Evolutionary conservation across 2,113 vertebrate genomes (phyloP).

Genomic region (Actenoides hombroni): DNA sequence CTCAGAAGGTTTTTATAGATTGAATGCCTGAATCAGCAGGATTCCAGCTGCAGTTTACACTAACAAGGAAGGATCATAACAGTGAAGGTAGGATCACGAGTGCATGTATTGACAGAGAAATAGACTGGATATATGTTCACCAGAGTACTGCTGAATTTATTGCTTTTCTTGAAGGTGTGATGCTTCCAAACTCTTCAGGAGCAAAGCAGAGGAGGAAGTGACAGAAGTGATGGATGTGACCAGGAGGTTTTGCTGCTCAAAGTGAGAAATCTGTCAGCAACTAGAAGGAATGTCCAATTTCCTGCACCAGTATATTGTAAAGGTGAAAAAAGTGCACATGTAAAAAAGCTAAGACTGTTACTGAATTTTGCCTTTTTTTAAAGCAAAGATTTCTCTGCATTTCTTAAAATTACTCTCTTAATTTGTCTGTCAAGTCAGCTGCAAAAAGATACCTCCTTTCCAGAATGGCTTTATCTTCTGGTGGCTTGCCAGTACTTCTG

Average conservation of each 20-base stretch:
- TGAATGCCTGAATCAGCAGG: slow-evolving; percentile 32
- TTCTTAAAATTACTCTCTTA: neutral
- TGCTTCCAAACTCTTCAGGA: neutral
- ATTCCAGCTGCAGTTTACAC: neutral
- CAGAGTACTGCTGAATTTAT: neutral
- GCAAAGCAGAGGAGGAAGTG: neutral
- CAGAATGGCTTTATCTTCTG: neutral
- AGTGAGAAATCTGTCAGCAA: neutral
- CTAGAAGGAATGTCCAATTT: neutral
- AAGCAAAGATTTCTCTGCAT: neutral
- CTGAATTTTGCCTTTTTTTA: neutral
- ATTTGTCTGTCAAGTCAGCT: neutral
- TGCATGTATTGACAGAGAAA: neutral
- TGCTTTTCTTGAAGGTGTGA: neutral
- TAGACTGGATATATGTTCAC: neutral
- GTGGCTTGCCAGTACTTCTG: neutral
- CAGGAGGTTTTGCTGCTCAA: neutral
- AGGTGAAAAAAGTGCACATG: neutral
- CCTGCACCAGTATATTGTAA: neutral
- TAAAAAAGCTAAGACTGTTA: neutral
- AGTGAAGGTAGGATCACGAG: neutral
- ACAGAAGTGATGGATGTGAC: neutral
- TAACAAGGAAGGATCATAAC: neutral
- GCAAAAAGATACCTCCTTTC: neutral
- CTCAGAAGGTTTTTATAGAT: neutral